These are phyloP conservation scores for Acleris laterana DNA, from an alignment of 2,888 invertebrate genomes.

Conservation along the genomic window DNA sequence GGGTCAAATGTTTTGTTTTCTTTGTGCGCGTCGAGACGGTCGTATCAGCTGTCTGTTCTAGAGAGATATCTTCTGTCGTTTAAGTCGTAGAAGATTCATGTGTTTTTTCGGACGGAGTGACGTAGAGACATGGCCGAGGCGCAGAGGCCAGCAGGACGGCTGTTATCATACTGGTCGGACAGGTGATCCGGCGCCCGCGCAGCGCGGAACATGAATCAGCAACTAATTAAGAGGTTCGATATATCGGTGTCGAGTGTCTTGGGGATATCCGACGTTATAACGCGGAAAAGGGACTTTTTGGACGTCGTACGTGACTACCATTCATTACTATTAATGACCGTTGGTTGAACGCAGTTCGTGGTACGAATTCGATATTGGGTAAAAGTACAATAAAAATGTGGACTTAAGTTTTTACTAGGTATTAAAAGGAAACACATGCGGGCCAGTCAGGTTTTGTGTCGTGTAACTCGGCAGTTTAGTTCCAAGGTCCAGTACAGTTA, in stretches of 20 bases:
- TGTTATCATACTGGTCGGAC: constrained; percentile 34
- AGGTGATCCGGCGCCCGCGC: constrained; percentile 28
- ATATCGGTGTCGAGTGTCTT: constrained; percentile 8
- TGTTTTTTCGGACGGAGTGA: constrained; percentile 7
- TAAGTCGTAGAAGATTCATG: constrained; percentile 1
- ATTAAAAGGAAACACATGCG: too few species aligned
- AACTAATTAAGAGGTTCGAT: constrained; percentile 13
- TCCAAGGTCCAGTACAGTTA: too few species aligned
- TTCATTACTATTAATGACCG: too few species aligned
- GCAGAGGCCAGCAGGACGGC: constrained; percentile 16
- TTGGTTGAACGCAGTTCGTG: too few species aligned
- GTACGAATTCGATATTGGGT: too few species aligned
- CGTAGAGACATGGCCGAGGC: constrained; percentile 5
- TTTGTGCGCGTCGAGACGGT: background rate
- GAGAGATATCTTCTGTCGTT: background rate
- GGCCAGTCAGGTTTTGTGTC: too few species aligned
- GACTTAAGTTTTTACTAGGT: too few species aligned
- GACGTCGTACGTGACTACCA: too few species aligned
- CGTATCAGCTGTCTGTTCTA: constrained; percentile 9
- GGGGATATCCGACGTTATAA: background rate
- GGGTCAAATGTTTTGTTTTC: background rate
- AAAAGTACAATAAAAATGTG: too few species aligned
- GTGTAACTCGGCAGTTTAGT: too few species aligned
- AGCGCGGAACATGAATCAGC: constrained; percentile 36
- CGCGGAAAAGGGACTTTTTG: background rate